A percentile compares a stretch with the other conserved stretches of the same genome.
phyloP scores from a whole-genome alignment of 2,888 invertebrate genomes.

The Xestia sexstrigata region DNA sequence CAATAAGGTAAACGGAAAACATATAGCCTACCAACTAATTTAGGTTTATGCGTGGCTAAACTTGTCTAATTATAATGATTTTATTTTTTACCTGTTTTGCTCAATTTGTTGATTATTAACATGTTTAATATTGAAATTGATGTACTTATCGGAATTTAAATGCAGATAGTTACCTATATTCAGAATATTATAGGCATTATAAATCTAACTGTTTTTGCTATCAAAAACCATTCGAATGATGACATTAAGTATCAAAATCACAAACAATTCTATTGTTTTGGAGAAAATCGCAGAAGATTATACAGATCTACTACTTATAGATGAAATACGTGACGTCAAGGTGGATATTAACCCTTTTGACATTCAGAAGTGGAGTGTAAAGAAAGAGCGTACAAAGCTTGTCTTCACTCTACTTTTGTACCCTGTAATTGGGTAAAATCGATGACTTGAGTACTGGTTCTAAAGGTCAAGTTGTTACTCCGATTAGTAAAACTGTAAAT shows the following conservation, averaged over 20 bases:
- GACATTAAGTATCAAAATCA: constrained; percentile 17
- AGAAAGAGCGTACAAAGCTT: background rate
- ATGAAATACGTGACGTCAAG: constrained; percentile 5
- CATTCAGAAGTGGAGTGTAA: constrained; percentile 25
- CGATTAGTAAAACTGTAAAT: background rate
- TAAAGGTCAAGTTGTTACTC: constrained; percentile 14
- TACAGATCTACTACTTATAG: background rate
- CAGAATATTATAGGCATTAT: background rate
- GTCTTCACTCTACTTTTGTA: constrained; percentile 16
- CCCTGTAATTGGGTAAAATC: constrained; percentile 34
- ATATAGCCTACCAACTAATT: background rate
- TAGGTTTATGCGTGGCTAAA: background rate
- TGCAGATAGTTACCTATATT: background rate
- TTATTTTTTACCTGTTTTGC: background rate
- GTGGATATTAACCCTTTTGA: constrained; percentile 14
- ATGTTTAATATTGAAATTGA: background rate
- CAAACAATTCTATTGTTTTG: constrained; percentile 43
- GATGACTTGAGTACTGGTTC: constrained; percentile 16
- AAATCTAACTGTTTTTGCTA: constrained; percentile 10
- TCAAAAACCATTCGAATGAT: background rate
- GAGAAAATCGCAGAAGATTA: constrained; percentile 16
- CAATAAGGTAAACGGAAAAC: background rate
- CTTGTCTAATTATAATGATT: background rate
- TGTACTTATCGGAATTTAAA: background rate
- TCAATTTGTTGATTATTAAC: background rate